Evolutionary conservation across 2,888 invertebrate genomes (phyloP).

Genomic region (Rotaria magnacalcarata): DNA sequence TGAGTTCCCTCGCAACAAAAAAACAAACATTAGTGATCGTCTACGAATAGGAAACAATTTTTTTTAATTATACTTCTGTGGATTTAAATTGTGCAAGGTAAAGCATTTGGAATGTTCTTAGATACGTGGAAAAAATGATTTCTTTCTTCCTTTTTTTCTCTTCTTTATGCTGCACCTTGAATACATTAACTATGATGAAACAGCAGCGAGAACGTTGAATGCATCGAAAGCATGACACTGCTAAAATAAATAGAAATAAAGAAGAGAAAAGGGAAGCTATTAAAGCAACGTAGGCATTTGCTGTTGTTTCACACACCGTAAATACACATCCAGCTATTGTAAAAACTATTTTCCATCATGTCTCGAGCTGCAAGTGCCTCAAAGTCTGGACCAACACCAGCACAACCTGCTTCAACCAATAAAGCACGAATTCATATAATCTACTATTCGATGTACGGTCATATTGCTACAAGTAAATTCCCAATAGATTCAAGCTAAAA

Average conservation of each 20-base stretch:
- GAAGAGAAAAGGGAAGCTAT: not conserved
- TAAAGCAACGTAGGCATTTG: not conserved
- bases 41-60: too few relatives aligned
- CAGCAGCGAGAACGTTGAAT: too few relatives aligned
- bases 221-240: not conserved
- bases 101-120: too few relatives aligned
- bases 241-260: not conserved
- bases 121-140: too few relatives aligned
- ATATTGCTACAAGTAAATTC: conserved; percentile 3
- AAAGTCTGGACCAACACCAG: not conserved
- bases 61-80: too few relatives aligned
- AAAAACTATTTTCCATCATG: not conserved
- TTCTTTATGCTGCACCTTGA: too few relatives aligned
- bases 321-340: not conserved
- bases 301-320: not conserved
- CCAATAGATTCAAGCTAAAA: too few relatives aligned
- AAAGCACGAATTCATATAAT: conserved; percentile 34
- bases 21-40: too few relatives aligned
- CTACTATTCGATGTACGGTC: conserved; percentile 46
- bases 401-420: not conserved
- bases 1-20: too few relatives aligned
- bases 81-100: too few relatives aligned
- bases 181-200: too few relatives aligned
- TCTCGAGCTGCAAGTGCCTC: not conserved
- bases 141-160: too few relatives aligned